These are phyloP conservation scores for Glareola pratincola DNA, from an alignment of 2,113 vertebrate species.

Conservation along the genomic window DNA sequence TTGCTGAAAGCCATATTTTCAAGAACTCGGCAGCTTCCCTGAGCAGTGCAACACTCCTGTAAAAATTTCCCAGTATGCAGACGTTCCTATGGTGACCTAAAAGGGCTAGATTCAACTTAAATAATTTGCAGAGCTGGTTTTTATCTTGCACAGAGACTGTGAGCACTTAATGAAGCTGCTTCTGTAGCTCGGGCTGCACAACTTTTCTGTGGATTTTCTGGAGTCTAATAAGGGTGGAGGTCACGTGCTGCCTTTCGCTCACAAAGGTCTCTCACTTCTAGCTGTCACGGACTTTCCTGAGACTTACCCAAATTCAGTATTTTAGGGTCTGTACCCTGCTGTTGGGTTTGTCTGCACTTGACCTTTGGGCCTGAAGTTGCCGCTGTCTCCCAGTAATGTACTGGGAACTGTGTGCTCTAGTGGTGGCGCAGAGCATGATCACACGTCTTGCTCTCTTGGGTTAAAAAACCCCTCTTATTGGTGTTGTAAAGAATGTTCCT, in stretches of 20 bases:
- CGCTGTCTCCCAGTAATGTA: rapidly evolving
- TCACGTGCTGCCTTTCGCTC: neutral
- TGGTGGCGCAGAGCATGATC: rapidly evolving
- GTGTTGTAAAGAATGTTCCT: neutral
- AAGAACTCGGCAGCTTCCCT: neutral
- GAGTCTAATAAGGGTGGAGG: neutral
- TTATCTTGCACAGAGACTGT: neutral
- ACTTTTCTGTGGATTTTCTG: neutral
- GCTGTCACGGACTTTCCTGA: neutral
- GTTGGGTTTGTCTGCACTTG: neutral
- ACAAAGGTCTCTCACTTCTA: neutral
- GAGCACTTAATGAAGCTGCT: neutral
- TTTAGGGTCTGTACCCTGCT: neutral
- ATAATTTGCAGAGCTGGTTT: neutral
- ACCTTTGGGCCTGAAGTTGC: neutral
- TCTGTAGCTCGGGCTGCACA: neutral
- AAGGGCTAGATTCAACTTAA: neutral
- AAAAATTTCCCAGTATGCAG: neutral
- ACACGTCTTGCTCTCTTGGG: neutral
- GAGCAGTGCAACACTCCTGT: neutral
- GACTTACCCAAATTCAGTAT: neutral
- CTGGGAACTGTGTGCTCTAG: neutral
- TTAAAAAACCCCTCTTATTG: neutral
- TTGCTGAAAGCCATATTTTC: neutral
- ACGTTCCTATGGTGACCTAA: neutral